A percentile compares a stretch with the other conserved stretches of the same genome.
These are phyloP conservation scores for Erinaceus europaeus DNA, from an alignment of 2,113 vertebrate species.

Conservation along the genomic window DNA sequence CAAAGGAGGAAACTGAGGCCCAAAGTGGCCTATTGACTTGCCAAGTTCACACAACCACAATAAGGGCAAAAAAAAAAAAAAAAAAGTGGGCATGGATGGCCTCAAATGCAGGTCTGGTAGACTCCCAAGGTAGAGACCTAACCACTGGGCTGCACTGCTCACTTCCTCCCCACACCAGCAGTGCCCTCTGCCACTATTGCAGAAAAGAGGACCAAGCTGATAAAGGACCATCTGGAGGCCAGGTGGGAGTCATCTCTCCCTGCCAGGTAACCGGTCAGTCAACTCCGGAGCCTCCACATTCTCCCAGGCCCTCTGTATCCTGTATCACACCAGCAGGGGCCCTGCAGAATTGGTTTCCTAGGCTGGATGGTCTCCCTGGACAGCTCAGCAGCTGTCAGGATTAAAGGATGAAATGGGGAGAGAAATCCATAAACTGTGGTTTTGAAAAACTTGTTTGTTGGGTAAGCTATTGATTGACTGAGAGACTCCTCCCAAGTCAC, in stretches of 20 bases:
- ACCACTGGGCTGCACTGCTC: not conserved
- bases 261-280: slow-evolving; percentile 47
- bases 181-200: no score
- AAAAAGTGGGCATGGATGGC: no score
- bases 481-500: slow-evolving; percentile 32
- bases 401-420: slow-evolving; percentile 53
- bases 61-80: not conserved
- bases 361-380: slow-evolving; percentile 48
- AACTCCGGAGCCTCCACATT: not conserved
- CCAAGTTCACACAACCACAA: not conserved
- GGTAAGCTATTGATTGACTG: slow-evolving; percentile 61
- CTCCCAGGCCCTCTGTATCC: not conserved
- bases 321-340: not conserved
- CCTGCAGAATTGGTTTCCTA: not conserved
- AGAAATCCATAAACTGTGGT: slow-evolving; percentile 50
- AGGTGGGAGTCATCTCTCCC: slow-evolving; percentile 54
- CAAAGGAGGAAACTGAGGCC: not conserved
- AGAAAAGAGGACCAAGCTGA: not conserved
- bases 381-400: slow-evolving; percentile 58
- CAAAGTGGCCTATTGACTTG: not conserved
- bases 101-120: not conserved
- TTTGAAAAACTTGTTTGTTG: slow-evolving; percentile 57
- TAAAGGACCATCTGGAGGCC: slow-evolving; percentile 64
- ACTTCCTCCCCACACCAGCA: no score
- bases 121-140: not conserved